Conservation (phyloP, 2,797 vertebrate genomes). For the Alouatta caraya region DNA sequence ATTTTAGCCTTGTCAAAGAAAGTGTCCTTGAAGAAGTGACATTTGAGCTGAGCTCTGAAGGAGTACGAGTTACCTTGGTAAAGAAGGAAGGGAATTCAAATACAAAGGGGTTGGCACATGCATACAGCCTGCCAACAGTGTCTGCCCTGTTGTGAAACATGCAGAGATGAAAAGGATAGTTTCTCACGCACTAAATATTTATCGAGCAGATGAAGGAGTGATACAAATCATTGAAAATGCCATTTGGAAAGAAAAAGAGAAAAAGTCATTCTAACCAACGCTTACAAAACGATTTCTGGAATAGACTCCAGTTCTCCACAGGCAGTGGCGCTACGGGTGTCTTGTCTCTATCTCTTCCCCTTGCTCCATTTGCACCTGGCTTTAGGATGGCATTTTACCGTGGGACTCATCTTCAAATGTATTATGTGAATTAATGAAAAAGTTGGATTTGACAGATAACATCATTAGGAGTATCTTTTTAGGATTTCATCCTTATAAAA, state of each 20-base stretch:
- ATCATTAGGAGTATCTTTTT: not conserved
- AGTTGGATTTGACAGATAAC: not conserved
- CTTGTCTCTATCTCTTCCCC: too few relatives aligned
- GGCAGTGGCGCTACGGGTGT: accelerated
- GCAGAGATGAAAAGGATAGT: not conserved
- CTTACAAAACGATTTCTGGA: not conserved
- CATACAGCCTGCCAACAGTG: not conserved
- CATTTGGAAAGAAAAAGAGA: not conserved
- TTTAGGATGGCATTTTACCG: accelerated
- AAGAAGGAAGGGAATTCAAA: not conserved
- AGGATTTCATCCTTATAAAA: not conserved
- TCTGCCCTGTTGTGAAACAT: not conserved
- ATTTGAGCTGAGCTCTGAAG: not conserved
- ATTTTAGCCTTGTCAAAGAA: not conserved
- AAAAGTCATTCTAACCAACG: not conserved
- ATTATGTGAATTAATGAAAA: accelerated
- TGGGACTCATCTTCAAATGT: accelerated
- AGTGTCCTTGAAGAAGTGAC: not conserved
- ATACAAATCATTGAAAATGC: too few relatives aligned
- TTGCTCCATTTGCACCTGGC: not conserved
- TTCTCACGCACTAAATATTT: not conserved
- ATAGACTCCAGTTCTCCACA: not conserved
- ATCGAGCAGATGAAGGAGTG: not conserved
- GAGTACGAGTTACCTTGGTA: not conserved
- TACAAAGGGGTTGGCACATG: not conserved